Conservation (phyloP, 2,888 invertebrate genomes). For the Caenorhabditis wallacei region DNA sequence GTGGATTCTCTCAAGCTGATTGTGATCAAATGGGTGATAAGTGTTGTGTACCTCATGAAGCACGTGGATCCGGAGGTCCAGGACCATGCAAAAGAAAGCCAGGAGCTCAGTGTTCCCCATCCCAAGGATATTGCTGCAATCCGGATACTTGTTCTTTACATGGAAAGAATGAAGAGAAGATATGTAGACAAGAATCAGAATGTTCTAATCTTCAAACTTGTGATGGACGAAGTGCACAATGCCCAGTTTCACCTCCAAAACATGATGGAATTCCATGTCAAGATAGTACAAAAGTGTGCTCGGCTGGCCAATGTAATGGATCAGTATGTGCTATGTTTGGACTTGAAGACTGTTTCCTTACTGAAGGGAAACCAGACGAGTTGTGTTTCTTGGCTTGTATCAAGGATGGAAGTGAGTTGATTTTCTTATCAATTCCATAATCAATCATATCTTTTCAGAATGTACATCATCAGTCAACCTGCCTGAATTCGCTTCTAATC, state of each 20-base stretch:
- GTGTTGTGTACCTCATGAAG: constrained; percentile 89
- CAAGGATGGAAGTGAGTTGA: constrained; percentile 80
- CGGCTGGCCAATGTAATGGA: constrained; percentile 88
- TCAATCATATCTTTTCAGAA: constrained; percentile 68
- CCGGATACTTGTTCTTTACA: constrained; percentile 88
- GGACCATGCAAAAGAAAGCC: constrained; percentile 88
- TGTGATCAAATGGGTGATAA: constrained; percentile 87
- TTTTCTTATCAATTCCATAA: no score
- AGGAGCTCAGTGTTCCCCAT: constrained; percentile 86
- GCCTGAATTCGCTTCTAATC: constrained; percentile 77
- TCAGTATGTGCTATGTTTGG: constrained; percentile 97
- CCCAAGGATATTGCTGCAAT: constrained; percentile 97
- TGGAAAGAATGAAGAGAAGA: constrained; percentile 85
- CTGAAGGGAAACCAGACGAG: constrained; percentile 87
- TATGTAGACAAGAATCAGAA: constrained; percentile 80
- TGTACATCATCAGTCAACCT: constrained; percentile 81
- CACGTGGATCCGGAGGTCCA: constrained; percentile 68
- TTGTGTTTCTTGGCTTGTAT: constrained; percentile 96
- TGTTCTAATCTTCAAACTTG: constrained; percentile 80
- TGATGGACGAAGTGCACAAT: constrained; percentile 87
- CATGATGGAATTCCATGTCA: constrained; percentile 96
- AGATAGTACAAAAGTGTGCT: constrained; percentile 91
- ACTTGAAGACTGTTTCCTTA: constrained; percentile 95
- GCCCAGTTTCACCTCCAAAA: constrained; percentile 91
- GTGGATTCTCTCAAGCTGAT: constrained; percentile 91